Evolutionary conservation across 1,140 invertebrate species (phyloP), one percentile per base, ranked within the genome.

Genomic region (Campoletis sonorensis): DNA sequence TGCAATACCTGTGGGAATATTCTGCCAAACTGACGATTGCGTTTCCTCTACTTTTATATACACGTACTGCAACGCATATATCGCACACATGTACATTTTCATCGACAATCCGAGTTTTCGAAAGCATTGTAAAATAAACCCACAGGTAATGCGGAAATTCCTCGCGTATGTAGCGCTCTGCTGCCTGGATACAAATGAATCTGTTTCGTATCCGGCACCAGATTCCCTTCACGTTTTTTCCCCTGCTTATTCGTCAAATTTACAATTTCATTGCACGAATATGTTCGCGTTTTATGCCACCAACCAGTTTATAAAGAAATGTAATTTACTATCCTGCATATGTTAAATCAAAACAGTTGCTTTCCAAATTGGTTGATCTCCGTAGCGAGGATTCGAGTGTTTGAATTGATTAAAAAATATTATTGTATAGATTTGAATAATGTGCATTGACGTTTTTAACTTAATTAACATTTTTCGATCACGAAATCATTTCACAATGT

Each of bases 131-230:
- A 0, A 30, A 18, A 70, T 70, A 70, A 33, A 30, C 67, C 27
- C 30, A 30, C 67, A 70, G 27, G 67, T 70, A 70, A 70, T 70
- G 67, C 67, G 67, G 67, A 70, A 70, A 70, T 70, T 70, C 27
- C 8, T 70, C 13, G 67, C 30, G 67, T 70, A 70, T n/a, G 30
- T 33, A 70, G 27, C 67, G 26, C 67, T 70, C 67, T 18, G 10
- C 15, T 70, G 67, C 67, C 8, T 70, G 27, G 67, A 70, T 70
- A 70, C 67, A 70, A 70, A 70, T 70, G 67, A 70, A 70, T 70
- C 67, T 70, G 67, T 70, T 70, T 33, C 67, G 10, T 33, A 70
- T 70, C 67, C 67, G 13, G 67, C 67, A 33, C 27, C 23, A 2
- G 23, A 64, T 64, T 64, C 23, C 61, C 61, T 70, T 33, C 30